Evolutionary conservation across 92 coral and sea anemone species (phyloP), one percentile per base, ranked within the genome.

Genomic region (Phenganax subtilis): DNA sequence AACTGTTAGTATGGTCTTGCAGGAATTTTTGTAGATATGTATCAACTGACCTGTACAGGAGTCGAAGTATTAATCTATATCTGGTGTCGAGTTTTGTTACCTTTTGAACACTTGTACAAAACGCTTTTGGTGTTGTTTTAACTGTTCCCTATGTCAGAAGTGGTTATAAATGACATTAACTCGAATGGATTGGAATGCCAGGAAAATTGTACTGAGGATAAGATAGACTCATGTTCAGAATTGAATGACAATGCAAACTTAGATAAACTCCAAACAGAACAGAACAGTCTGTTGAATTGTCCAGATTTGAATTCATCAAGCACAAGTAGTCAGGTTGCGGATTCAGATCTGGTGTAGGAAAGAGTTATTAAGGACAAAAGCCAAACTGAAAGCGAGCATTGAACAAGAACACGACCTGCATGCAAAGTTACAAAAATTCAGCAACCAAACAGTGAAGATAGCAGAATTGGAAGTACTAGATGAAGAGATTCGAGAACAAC

Each of bases 401-500:
- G 90, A 90, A 77, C 88, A 97, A 64, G 98, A 93, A 72, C 84
- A 86, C 63, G 82, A 83, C 54, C 84, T 92, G 76, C 89, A 90
- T 52, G 89, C 90, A 15, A 92, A 87, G 85, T 71, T 92, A 58
- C 86, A 96, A 74, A 85, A 77, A 62, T 76, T 80, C 77, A 91
- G 92, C 52, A 75, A 65, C 14, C 89, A 87, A 68, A 91, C 88
- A 71, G 93, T 92, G 54, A 90, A 88, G 80, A 84, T 88, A 27
- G 86, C 90, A 10, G 88, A 88, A 71, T 83, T 96, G 76, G 91
- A 88, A 80, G 81, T 86, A 55, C 84, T 89, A 44, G 92, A 96
- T 80, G 99, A 92, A 80, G 96, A 96, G 78, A 77, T 92, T 31
- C 80, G 90, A 72, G 89, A 84, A 51, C 90, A 92, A 82, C 84